Percentiles rank a stretch among this genome's conserved stretches.
Evolutionary conservation across 2,888 invertebrate genomes (phyloP).

Genomic region (Xylocampa areola): DNA sequence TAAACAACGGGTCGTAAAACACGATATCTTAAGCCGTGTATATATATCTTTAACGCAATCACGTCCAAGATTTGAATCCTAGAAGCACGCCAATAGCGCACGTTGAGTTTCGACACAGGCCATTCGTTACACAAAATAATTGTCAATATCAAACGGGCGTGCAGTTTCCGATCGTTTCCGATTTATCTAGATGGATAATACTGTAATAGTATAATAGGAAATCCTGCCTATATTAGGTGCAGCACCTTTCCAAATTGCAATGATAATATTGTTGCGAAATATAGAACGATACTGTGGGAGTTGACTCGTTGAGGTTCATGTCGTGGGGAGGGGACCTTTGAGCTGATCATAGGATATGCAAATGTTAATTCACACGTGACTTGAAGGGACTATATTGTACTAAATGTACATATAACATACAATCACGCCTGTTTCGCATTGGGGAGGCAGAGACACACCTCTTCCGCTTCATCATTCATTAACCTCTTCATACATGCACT

Average conservation of each 20-base stretch:
- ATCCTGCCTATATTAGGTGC: slow-evolving; percentile 74
- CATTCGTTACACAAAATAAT: slow-evolving; percentile 79
- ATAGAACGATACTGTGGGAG: slow-evolving; percentile 62
- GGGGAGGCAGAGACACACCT: too few relatives aligned
- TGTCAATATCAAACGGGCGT: slow-evolving; percentile 76
- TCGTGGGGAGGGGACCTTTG: slow-evolving; percentile 50
- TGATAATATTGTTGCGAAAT: slow-evolving; percentile 83
- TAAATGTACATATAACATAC: slow-evolving; percentile 19
- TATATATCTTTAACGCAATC: slow-evolving; percentile 71
- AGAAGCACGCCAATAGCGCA: slow-evolving; percentile 65
- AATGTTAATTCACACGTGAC: slow-evolving; percentile 44
- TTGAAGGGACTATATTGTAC: slow-evolving; percentile 38
- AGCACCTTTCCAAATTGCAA: slow-evolving; percentile 81
- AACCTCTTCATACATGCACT: too few relatives aligned
- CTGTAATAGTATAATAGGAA: slow-evolving; percentile 76
- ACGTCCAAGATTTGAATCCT: slow-evolving; percentile 72
- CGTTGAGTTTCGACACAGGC: slow-evolving; percentile 72
- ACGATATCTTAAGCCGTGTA: slow-evolving; percentile 57
- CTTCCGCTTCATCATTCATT: too few relatives aligned
- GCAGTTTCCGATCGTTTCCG: slow-evolving; percentile 77
- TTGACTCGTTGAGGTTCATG: slow-evolving; percentile 57
- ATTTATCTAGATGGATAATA: slow-evolving; percentile 74
- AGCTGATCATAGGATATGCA: slow-evolving; percentile 39
- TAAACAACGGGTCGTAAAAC: slow-evolving; percentile 36
- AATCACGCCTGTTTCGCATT: too few relatives aligned